Conservation (phyloP, 1,140 invertebrate genomes). For the Magallana ariakensis region DNA sequence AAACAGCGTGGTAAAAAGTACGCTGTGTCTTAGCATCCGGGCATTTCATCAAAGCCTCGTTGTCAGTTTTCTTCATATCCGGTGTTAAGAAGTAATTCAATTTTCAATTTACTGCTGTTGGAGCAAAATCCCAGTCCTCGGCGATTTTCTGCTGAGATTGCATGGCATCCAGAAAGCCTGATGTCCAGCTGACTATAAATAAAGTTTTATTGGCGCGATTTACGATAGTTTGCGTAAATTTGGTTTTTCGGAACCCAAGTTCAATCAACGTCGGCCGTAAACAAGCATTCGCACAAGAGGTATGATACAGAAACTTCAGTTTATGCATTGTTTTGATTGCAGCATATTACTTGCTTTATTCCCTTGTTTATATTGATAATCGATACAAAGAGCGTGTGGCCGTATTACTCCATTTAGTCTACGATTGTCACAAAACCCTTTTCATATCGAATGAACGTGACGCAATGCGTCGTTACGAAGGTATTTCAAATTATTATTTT, state of each 20-base stretch:
- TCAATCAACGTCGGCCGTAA: conserved; percentile 3
- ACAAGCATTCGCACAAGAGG: background rate
- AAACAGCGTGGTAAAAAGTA: background rate
- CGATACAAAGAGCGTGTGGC: background rate
- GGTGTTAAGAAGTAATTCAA: background rate
- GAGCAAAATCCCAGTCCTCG: background rate
- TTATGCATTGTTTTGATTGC: conserved; percentile 5
- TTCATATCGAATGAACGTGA: too few species aligned
- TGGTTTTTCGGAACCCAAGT: background rate
- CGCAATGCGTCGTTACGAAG: too few species aligned
- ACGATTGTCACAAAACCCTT: background rate
- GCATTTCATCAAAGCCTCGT: conserved; percentile 2
- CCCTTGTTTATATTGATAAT: background rate
- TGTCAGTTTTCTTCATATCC: conserved; percentile 25
- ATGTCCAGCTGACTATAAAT: background rate
- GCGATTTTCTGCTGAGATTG: background rate
- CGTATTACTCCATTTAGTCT: background rate
- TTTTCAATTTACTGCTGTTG: conserved; percentile 27
- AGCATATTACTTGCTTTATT: conserved; percentile 18
- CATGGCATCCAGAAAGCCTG: background rate
- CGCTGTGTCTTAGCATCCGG: background rate
- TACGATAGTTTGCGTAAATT: conserved; percentile 24
- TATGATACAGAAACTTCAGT: conserved; percentile 1
- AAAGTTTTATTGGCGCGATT: conserved; percentile 28
- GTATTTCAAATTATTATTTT: too few species aligned